Base-by-base conservation (phyloP, 2,888 invertebrate genomes). In the Lasioglossum vierecki region DNA sequence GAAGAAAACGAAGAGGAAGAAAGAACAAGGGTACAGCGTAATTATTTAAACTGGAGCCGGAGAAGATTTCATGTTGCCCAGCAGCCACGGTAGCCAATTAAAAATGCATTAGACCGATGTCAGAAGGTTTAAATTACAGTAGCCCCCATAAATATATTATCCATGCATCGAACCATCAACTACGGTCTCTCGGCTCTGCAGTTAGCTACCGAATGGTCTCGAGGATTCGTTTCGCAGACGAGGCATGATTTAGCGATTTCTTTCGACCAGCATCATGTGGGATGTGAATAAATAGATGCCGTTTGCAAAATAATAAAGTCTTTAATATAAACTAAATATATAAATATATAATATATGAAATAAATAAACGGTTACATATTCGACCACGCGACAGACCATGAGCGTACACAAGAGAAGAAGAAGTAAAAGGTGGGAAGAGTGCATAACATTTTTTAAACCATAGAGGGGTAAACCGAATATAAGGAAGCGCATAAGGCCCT, bases 1-100 rank as follows among this genome's bases (percentile, higher is more conserved):
- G 60, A 13, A 13, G 26, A 26, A 26, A 1, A 60, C 11, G 60
- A 26, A 5, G 26, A 15, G 4, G 60, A 60, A n/a, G 26, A 60
- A 22, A 22, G 8, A 22, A 22, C 8, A 53, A 53, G 53, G 26
- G 60, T 26, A 15, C 60, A 2, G 26, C 26, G 26, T 13, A 60
- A 60, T 60, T 60, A 60, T 60, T 60, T 30, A 8, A 60, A 26
- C 60, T 26, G 60, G 60, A 60, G 35, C 35, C 66, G 66, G 30
- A 18, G 35, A 66, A 15, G 66, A 66, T 35, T 35, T 66, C 35
- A 66, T 8, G 66, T 18, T 66, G 18, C 18, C 18, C 66, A 66
- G 66, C 35, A 66, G 66, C 66, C 66, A 18, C 35, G 66, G 35
- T 8, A n/a, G 18, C 76, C 35, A 76, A 83, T 83, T 82, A 76